Evolutionary conservation across 2,113 vertebrate species (phyloP), one percentile per base, ranked within the genome.

Genomic region (Lamprologus callipterus): DNA sequence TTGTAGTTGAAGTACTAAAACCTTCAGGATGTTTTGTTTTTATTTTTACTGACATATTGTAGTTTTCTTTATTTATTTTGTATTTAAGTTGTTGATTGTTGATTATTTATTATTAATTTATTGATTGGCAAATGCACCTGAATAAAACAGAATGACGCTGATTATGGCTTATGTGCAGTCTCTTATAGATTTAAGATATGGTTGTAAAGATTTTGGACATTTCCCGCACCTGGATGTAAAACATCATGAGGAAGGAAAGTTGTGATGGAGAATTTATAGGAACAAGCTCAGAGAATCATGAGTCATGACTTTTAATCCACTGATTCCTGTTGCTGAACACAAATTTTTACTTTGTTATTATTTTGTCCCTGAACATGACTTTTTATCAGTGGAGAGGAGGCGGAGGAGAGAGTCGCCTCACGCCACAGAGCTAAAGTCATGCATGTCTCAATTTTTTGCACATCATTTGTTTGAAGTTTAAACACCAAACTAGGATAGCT

Each of bases 81-180:
- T 93, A 93, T 94, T 93, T 94, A 93, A 94, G 5, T 4, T 21
- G 6, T 86, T 19, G 80, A 93, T 92, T 93, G 13, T 84, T 89
- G 33, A 33, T 90, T 81, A 92, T 93, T 94, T 93, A 94, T 95
- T 94, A 1, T 89, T 4, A 88, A 93, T 93, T 94, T 93, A 95
- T 94, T 89, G 37, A 92, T 93, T 88, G 82, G 81, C 35, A 80
- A 45, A 40, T 75, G 54, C 5, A 84, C 16, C 14, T 31, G 40
- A 93, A 93, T 91, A 90, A 93, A 93, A 35, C 19, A 9, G 10
- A 82, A 54, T 63, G 9, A 81, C 58, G 17, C 14, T 54, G 2
- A 83, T 16, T 14, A 49, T 19, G 47, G 10, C 21, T 31, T 54
- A 19, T 70, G n/a, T 49, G 26, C 42, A 31, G 16, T 37, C 26